Conservation (phyloP, 2,888 invertebrate genomes). For the Cerastis leucographa region DNA sequence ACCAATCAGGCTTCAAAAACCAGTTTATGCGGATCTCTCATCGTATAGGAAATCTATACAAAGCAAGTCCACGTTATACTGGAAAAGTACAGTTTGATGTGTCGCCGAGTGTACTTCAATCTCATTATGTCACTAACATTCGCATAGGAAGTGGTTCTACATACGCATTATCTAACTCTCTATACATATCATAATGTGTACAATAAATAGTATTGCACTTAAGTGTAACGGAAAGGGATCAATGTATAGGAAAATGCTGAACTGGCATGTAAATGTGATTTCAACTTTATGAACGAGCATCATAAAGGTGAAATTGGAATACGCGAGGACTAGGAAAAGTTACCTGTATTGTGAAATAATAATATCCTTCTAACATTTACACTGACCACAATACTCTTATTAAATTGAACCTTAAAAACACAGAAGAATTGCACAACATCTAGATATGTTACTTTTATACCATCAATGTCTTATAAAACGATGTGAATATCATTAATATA, state of each 20-base stretch:
- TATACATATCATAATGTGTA: not conserved
- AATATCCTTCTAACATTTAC: slow-evolving; percentile 17
- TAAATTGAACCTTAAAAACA: slow-evolving; percentile 29
- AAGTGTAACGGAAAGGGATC: not conserved
- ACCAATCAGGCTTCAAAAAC: too few relatives aligned
- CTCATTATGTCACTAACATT: not conserved
- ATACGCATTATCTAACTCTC: not conserved
- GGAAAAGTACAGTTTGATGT: too few relatives aligned
- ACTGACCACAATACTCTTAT: slow-evolving; percentile 13
- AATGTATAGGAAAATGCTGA: too few relatives aligned
- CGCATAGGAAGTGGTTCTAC: not conserved
- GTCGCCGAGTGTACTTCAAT: not conserved
- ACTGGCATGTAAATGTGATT: not conserved
- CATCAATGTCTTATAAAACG: slow-evolving; percentile 19
- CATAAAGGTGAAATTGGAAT: not conserved
- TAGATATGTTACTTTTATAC: slow-evolving; percentile 48
- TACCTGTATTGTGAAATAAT: not conserved
- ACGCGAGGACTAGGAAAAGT: not conserved
- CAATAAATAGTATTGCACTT: not conserved
- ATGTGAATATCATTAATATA: slow-evolving; percentile 19
- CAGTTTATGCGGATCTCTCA: too few relatives aligned
- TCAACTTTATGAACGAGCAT: not conserved
- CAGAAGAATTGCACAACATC: slow-evolving; percentile 39
- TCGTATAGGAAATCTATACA: too few relatives aligned
- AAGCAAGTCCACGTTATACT: too few relatives aligned